phyloP scores from a whole-genome alignment of 1,140 invertebrate genomes.

The Sarcophaga bullata region DNA sequence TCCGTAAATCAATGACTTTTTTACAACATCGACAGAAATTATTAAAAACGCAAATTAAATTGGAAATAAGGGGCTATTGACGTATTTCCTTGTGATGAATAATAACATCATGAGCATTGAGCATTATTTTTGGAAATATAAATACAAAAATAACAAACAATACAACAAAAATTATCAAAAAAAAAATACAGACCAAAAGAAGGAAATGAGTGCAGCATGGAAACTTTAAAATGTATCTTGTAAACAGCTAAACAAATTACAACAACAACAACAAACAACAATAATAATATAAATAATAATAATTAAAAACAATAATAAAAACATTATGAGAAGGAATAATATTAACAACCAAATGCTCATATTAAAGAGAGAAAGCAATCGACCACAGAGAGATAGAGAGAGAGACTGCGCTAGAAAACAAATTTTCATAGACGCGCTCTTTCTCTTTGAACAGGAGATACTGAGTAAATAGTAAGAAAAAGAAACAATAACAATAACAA shows the following conservation, averaged over 20 bases:
- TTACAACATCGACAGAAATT: not conserved
- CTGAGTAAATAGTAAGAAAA: not conserved
- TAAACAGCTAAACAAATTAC: not conserved
- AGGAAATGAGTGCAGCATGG: slow-evolving; percentile 18
- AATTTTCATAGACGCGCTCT: no score
- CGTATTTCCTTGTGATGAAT: slow-evolving; percentile 23
- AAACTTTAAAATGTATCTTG: slow-evolving; percentile 15
- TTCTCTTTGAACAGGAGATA: no score
- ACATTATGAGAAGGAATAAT: not conserved
- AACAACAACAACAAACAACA: slow-evolving; percentile 6
- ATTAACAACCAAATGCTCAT: not conserved
- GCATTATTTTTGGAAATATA: not conserved
- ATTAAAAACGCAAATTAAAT: slow-evolving; percentile 10
- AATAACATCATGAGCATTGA: not conserved
- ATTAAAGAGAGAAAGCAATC: not conserved
- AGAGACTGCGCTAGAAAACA: no score
- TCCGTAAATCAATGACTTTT: not conserved
- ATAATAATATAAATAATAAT: not conserved
- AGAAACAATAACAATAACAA: slow-evolving; percentile 1
- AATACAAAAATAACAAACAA: not conserved
- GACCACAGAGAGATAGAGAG: no score
- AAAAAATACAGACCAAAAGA: not conserved
- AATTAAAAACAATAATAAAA: not conserved
- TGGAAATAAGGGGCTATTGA: not conserved
- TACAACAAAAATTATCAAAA: not conserved